Base-by-base conservation (phyloP, 2,888 invertebrate genomes). In the Cenopis cana region DNA sequence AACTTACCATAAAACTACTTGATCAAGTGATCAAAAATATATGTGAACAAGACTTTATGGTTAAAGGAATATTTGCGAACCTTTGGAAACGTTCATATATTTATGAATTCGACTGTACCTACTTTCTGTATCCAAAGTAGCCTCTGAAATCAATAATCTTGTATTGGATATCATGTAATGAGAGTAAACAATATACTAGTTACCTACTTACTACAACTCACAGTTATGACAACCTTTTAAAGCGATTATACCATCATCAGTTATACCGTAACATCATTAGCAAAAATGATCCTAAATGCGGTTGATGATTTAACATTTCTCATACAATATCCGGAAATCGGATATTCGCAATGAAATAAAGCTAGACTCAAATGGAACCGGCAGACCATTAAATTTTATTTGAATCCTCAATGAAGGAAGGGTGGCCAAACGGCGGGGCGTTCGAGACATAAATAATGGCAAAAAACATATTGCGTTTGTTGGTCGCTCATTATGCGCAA, bases 401-500 rank as follows among this genome's bases (percentile, higher is more conserved):
- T 88, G 84, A 88, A 87, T 84, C 85, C 86, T 88, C 85, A 79
- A 83, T 76, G 83, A 82, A 86, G 93, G 83, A 82, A 86, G 93
- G 92, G 90, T 88, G 86, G 85, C 83, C 80, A 79, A 84, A 86
- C 79, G 82, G 81, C 82, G 81, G 89, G 89, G 89, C 86, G 87
- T 85, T 85, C 80, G 77, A 76, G 81, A 87, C 87, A 91, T 91
- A 93, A 91, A 93, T 93, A 92, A 91, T 89, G 77, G 83, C 83
- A 90, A 93, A 82, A 92, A 93, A 89, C 92, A 89, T 89, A 93
- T 91, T 92, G 90, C 89, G 83, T 87, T 86, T 89, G 89, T 90
- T 89, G 88, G 85, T 78, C 77, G 80, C 92, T 93, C 93, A 93
- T 93, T 93, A 93, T 92, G 92, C 91, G 92, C 93, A 93, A 93